Percentiles rank a stretch among this genome's conserved stretches.
Evolutionary conservation across 2,797 vertebrate genomes (phyloP).

Genomic region (Hyperoplus lanceolatus): DNA sequence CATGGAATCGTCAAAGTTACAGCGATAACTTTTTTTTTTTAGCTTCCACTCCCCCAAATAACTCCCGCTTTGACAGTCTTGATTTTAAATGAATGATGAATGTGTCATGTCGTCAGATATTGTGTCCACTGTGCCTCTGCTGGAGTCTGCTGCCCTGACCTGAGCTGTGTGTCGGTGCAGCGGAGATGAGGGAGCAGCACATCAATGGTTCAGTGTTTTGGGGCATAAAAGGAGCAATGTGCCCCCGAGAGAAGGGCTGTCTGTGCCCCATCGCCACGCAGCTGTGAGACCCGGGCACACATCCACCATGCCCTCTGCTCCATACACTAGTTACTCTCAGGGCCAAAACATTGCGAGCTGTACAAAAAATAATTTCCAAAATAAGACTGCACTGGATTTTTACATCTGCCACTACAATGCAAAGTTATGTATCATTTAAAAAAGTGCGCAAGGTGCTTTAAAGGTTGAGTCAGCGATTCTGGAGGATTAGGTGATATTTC

Average conservation of each 20-base stretch:
- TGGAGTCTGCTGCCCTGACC: constrained; percentile 47
- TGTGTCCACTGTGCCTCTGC: constrained; percentile 27
- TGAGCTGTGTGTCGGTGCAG: constrained; percentile 54
- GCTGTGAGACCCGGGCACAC: constrained; percentile 77
- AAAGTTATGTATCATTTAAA: background rate
- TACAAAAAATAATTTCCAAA: constrained; percentile 41
- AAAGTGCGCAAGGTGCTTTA: background rate
- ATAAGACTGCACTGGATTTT: constrained; percentile 11
- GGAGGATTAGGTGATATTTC: too few relatives aligned
- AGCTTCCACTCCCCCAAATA: constrained; percentile 14
- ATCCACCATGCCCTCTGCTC: constrained; percentile 76
- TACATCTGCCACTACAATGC: constrained; percentile 8
- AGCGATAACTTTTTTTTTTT: background rate
- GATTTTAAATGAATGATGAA: constrained; percentile 46
- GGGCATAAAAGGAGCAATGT: constrained; percentile 83
- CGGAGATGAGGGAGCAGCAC: constrained; percentile 49
- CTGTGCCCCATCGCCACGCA: constrained; percentile 75
- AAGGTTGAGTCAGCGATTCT: background rate
- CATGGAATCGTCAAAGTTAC: background rate
- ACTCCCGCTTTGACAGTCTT: background rate
- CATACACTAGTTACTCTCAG: constrained; percentile 46
- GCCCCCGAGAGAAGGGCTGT: constrained; percentile 80
- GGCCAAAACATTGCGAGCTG: constrained; percentile 53
- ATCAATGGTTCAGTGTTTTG: constrained; percentile 84
- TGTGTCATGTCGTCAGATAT: constrained; percentile 40